phyloP scores from a whole-genome alignment of 30 jellyfish, hydroid and myxozoan genomes.

The Turritopsis rubra region DNA sequence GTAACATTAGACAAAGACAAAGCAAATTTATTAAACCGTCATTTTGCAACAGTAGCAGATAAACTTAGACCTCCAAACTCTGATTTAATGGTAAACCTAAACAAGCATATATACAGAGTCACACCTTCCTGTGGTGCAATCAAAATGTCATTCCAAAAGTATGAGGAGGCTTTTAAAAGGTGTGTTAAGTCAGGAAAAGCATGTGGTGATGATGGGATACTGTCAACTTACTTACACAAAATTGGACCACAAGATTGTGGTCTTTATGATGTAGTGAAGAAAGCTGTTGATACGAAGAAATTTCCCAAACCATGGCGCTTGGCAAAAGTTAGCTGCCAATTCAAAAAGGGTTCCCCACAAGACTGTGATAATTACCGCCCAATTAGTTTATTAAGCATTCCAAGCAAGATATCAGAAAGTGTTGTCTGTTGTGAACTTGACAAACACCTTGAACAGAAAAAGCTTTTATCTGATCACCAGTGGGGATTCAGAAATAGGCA shows the following conservation, averaged over 20 bases:
- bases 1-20: not conserved
- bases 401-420: conserved; percentile 37
- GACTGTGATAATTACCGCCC: conserved; percentile 38
- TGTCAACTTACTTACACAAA: not conserved
- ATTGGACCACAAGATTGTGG: not conserved
- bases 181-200: not conserved
- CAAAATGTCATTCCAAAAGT: not conserved
- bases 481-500: not conserved
- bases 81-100: too few species aligned
- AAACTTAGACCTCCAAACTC: not conserved
- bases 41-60: not conserved
- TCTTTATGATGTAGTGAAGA: not conserved
- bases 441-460: conserved; percentile 32
- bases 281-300: not conserved
- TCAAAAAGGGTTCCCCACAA: conserved; percentile 26
- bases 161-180: not conserved
- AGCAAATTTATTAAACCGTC: not conserved
- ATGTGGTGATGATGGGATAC: not conserved
- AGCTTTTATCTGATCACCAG: not conserved
- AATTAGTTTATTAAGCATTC: conserved; percentile 35
- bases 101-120: not conserved
- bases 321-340: not conserved
- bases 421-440: conserved; percentile 31
- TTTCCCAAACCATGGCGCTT: not conserved
- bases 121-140: not conserved